Percentiles rank a stretch among this genome's conserved stretches.
Conservation (phyloP, 2,113 vertebrate species). For the Prionailurus viverrinus region DNA sequence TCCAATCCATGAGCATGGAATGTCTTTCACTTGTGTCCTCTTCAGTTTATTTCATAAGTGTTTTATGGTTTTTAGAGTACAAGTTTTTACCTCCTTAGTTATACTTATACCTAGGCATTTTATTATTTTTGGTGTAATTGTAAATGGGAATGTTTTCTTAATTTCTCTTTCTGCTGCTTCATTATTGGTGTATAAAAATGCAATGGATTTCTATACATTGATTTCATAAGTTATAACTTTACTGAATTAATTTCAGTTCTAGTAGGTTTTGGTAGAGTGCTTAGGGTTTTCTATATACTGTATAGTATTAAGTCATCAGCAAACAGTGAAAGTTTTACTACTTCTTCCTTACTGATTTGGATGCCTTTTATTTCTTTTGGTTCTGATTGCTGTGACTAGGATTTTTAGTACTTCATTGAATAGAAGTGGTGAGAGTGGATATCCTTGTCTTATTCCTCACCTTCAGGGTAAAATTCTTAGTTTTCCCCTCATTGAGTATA, state of each 20-base stretch:
- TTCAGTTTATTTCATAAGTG: background rate
- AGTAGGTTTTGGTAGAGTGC: background rate
- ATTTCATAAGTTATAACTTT: background rate
- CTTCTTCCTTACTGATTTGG: background rate
- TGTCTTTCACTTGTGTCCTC: background rate
- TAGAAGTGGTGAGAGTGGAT: background rate
- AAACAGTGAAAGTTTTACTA: background rate
- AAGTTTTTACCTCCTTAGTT: background rate
- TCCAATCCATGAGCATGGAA: background rate
- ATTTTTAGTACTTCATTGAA: background rate
- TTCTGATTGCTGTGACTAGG: background rate
- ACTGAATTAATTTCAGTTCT: background rate
- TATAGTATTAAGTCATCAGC: background rate
- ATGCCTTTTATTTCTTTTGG: background rate
- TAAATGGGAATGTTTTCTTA: background rate
- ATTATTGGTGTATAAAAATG: background rate
- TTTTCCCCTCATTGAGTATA: background rate
- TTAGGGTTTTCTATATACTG: background rate
- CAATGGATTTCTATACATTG: background rate
- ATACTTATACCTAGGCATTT: background rate
- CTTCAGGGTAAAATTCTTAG: background rate
- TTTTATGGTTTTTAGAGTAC: background rate
- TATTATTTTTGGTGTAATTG: background rate
- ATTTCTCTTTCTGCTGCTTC: background rate
- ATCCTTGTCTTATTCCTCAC: background rate